phyloP scores from a whole-genome alignment of 2,797 vertebrate genomes.

The Danio jaintianensis region DNA sequence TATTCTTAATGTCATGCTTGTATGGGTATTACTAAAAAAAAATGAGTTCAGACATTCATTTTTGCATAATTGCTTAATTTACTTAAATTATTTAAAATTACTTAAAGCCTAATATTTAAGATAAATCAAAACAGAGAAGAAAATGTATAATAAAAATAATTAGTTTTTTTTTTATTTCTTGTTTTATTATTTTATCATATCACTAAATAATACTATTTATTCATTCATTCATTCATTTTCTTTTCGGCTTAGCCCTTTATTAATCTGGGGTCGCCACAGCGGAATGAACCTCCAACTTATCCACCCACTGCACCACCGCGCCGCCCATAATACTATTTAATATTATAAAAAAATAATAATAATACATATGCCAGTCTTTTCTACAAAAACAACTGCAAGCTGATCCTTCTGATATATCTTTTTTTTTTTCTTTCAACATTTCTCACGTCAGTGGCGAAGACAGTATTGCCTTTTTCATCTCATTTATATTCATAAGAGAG shows the following conservation, averaged over 20 bases:
- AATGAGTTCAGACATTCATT: too few relatives aligned
- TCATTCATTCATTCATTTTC: too few relatives aligned
- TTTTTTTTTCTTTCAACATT: neutral
- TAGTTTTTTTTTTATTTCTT: neutral
- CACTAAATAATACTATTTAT: neutral
- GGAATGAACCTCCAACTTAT: too few relatives aligned
- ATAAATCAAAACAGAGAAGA: neutral
- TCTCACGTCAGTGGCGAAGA: conserved; percentile 15
- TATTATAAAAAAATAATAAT: neutral
- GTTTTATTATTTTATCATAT: neutral
- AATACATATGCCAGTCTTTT: neutral
- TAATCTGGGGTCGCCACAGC: too few relatives aligned
- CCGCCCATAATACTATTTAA: too few relatives aligned
- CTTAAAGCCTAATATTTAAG: neutral
- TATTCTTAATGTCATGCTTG: too few relatives aligned
- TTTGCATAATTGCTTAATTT: too few relatives aligned
- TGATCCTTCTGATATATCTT: neutral
- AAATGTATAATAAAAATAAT: neutral
- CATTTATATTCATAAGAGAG: conserved; percentile 37
- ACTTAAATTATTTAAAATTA: too few relatives aligned
- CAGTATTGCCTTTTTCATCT: conserved; percentile 24
- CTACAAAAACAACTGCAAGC: neutral
- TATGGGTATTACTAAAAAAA: too few relatives aligned
- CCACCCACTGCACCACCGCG: too few relatives aligned
- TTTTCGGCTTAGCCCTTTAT: too few relatives aligned